Percentiles rank a stretch among this genome's conserved stretches.
These are phyloP conservation scores for Sphinx pinastri DNA, from an alignment of 2,888 invertebrate species.

Conservation along the genomic window DNA sequence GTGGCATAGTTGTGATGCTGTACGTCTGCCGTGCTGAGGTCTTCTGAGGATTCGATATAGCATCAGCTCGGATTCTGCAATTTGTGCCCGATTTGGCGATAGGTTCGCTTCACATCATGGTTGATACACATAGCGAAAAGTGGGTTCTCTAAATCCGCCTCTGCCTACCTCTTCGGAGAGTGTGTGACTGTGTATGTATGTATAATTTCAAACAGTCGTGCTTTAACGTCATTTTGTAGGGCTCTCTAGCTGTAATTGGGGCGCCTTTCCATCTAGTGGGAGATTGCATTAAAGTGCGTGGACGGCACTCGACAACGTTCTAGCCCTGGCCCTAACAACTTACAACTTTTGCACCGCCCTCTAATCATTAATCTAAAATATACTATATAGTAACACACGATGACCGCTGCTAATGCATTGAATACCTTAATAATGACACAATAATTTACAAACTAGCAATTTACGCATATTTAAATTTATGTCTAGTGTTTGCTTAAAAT, in stretches of 20 bases:
- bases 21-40: too few species aligned
- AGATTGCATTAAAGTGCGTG: background rate
- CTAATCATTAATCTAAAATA: slow-evolving; percentile 4
- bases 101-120: too few species aligned
- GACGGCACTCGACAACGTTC: slow-evolving; percentile 20
- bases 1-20: too few species aligned
- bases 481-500: background rate
- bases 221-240: background rate
- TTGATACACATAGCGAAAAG: too few species aligned
- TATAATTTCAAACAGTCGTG: background rate
- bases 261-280: slow-evolving; percentile 14
- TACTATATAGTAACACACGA: background rate
- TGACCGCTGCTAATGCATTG: background rate
- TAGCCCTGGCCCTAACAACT: slow-evolving; percentile 4
- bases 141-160: too few species aligned
- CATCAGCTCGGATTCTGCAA: too few species aligned
- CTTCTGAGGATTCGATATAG: too few species aligned
- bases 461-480: too few species aligned
- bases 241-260: slow-evolving; percentile 9
- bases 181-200: too few species aligned
- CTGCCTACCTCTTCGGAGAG: too few species aligned
- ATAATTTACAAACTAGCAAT: too few species aligned
- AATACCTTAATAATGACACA: background rate
- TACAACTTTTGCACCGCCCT: slow-evolving; percentile 8
- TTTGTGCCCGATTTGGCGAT: too few species aligned